Evolutionary conservation across 2,113 vertebrate species (phyloP), one percentile per base, ranked within the genome.

Genomic region (Bagarius yarrelli): DNA sequence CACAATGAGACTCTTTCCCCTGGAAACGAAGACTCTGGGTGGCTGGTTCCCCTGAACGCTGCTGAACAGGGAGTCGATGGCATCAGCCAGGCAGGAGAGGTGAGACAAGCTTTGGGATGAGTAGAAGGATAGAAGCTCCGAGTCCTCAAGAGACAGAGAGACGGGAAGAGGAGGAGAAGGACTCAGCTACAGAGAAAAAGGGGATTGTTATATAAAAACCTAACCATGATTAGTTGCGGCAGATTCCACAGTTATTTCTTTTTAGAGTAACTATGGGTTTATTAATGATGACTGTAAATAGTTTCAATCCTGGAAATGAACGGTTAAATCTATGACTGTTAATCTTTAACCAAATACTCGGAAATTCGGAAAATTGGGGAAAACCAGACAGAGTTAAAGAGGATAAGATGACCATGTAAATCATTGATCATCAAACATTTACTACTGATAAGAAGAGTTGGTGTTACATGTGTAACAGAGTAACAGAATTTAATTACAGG

Each of bases 81-180:
- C 95, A 0, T 91, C 89, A 0, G 93, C 94, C 73, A 97, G 87
- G n/a, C 94, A 93, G 9, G 93, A 91, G 56, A 94, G 94, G 86
- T 96, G 95, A 44, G 92, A 88, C 47, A 94, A 90, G 87, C 96
- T 96, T 88, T 97, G 96, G 13, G 93, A 95, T 0, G 94, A 94
- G 14, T 97, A 97, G 85, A 97, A 97, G 36, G 93, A 94, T 27
- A 97, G 90, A 74, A 97, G 92, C 88, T 96, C 95, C 0, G 92
- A 93, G 82, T 96, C 95, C 80, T 93, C 93, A 9, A 94, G 81
- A 27, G 95, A 93, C 76, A 94, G 91, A 47, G 94, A 88, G 86
- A 87, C 86, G 21, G 60, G 92, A 50, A 91, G 91, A 55, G 77
- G 85, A 59, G 93, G 83, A 70, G 89, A 90, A 0, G 93, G 92